These are phyloP conservation scores for Euplagia quadripunctaria DNA, from an alignment of 2,888 invertebrate species.

Conservation along the genomic window DNA sequence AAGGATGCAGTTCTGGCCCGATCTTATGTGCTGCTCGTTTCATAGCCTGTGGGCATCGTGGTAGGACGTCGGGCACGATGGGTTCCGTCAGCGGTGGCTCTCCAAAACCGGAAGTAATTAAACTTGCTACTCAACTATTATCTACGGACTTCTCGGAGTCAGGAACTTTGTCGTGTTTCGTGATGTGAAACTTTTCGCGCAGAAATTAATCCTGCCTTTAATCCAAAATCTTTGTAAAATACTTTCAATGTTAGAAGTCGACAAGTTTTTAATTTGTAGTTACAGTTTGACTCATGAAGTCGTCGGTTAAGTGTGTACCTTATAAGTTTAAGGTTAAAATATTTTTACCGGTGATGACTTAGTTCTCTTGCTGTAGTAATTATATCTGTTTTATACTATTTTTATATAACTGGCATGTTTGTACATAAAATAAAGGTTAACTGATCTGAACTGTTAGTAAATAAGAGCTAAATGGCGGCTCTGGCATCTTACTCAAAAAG, in stretches of 20 bases:
- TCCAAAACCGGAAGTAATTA: conserved; percentile 81
- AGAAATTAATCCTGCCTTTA: conserved; percentile 75
- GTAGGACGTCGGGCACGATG: conserved; percentile 6
- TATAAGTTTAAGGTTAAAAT: background rate
- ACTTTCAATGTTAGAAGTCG: conserved; percentile 57
- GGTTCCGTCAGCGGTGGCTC: conserved; percentile 51
- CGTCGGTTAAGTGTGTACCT: conserved; percentile 16
- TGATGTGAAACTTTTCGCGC: conserved; percentile 74
- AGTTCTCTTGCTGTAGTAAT: background rate
- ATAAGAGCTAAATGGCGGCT: background rate
- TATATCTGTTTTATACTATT: background rate
- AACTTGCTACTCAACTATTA: conserved; percentile 83
- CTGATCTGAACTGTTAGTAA: background rate
- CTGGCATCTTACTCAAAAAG: background rate
- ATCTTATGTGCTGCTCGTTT: conserved; percentile 32
- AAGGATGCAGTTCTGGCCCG: conserved; percentile 27
- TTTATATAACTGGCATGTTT: background rate
- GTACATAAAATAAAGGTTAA: background rate
- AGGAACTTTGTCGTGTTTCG: conserved; percentile 74
- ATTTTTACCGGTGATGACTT: too few relatives aligned
- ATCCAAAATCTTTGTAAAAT: conserved; percentile 69
- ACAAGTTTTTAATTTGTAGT: conserved; percentile 38
- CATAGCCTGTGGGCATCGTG: conserved; percentile 25
- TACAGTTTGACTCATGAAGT: conserved; percentile 36
- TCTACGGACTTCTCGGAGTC: conserved; percentile 73